phyloP scores from a whole-genome alignment of 2,113 vertebrate genomes.

The Synchiropus splendidus region DNA sequence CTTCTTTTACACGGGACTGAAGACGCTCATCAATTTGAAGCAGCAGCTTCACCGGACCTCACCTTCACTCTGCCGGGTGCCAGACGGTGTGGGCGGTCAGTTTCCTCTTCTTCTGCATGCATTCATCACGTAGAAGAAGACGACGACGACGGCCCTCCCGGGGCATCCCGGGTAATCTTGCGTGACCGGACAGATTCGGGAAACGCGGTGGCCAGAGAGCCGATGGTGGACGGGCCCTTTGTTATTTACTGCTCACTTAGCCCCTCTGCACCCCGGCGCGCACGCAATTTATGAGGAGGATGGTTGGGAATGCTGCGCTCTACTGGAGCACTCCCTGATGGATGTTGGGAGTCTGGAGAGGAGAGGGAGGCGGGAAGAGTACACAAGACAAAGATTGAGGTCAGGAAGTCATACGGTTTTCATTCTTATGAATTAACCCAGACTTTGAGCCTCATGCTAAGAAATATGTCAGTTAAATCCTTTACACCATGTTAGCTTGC shows the following conservation, averaged over 20 bases:
- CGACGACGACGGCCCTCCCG: conserved; percentile 44
- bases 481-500: no score
- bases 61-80: conserved; percentile 41
- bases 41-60: conserved; percentile 43
- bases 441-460: no score
- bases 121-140: conserved; percentile 60
- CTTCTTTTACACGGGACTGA: conserved; percentile 57
- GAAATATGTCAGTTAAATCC: no score
- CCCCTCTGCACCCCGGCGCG: conserved; percentile 57
- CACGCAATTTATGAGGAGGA: conserved; percentile 79
- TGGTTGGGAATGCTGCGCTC: conserved; percentile 59
- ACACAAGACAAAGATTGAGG: conserved; percentile 32
- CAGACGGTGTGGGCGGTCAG: conserved; percentile 21
- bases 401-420: conserved; percentile 38
- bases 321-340: conserved; percentile 65
- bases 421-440: conserved; percentile 30
- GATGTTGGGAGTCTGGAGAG: conserved; percentile 48
- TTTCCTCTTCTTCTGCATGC: conserved; percentile 27
- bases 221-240: conserved; percentile 53
- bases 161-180: conserved; percentile 69
- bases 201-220: conserved; percentile 47
- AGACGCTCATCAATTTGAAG: conserved; percentile 75
- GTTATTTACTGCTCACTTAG: conserved; percentile 80
- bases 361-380: conserved; percentile 14
- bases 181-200: conserved; percentile 37